Evolutionary conservation across 1,140 invertebrate species (phyloP).

Genomic region (Solenopsis fugax): DNA sequence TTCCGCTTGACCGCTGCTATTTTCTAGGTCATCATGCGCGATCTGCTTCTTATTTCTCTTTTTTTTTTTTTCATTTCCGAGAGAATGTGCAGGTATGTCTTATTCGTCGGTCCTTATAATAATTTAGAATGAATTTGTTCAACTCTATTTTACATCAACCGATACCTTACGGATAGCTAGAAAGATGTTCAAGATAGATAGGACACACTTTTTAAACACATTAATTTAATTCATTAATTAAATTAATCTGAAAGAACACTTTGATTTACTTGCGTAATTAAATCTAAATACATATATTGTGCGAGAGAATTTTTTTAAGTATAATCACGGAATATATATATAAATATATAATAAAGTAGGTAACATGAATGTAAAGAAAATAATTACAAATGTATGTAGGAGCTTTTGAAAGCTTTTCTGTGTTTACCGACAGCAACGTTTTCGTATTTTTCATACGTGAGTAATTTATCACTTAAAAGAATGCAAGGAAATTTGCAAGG

Average conservation of each 20-base stretch:
- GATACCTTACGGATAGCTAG: not conserved
- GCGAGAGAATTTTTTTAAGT: not conserved
- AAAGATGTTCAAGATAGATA: not conserved
- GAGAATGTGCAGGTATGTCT: not conserved
- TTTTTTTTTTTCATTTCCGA: not conserved
- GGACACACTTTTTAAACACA: not conserved
- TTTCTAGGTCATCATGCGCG: conserved; percentile 41
- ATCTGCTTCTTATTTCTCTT: conserved; percentile 12
- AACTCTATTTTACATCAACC: not conserved
- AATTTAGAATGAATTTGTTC: not conserved
- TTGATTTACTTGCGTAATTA: not conserved
- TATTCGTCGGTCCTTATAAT: not conserved
- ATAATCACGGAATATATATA: not conserved
- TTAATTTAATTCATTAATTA: not conserved
- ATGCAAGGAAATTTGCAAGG: not conserved
- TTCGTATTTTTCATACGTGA: not conserved
- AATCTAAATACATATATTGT: not conserved
- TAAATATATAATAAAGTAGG: not conserved
- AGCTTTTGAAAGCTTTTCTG: not conserved
- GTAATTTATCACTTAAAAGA: not conserved
- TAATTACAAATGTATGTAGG: too few relatives aligned
- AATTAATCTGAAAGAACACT: not conserved
- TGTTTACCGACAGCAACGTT: not conserved
- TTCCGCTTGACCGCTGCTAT: conserved; percentile 11
- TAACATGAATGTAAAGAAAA: not conserved